A percentile compares a stretch with the other conserved stretches of the same genome.
Conservation (phyloP, 2,113 vertebrate species). For the Gobius niger region DNA sequence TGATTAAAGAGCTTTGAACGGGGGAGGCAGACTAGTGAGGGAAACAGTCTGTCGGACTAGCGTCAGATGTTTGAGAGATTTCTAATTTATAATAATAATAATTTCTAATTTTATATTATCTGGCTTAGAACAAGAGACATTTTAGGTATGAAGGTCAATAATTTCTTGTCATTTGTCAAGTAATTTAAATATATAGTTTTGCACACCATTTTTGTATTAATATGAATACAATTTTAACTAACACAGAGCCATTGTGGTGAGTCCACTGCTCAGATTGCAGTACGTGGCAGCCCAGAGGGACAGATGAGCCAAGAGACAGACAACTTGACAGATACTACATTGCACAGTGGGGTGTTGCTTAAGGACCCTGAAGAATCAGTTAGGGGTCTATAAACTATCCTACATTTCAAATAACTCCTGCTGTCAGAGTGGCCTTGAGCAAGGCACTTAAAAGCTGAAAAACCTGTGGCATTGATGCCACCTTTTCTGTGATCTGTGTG, state of each 20-base stretch:
- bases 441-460: constrained; percentile 37
- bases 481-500: constrained; percentile 15
- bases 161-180: too few species aligned
- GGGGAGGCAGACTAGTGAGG: neutral
- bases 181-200: neutral
- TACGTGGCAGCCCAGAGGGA: neutral
- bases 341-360: constrained; percentile 26
- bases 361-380: constrained; percentile 31
- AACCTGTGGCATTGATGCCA: constrained; percentile 23
- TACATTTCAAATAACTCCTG: constrained; percentile 37
- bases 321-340: constrained; percentile 31
- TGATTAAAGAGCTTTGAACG: neutral
- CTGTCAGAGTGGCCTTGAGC: constrained; percentile 33
- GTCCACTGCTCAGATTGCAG: neutral
- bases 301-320: constrained; percentile 16
- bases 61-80: too few species aligned
- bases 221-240: neutral
- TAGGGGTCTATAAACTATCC: constrained; percentile 33
- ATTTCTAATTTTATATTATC: too few species aligned
- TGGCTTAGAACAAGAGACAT: too few species aligned
- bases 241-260: neutral
- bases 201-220: neutral
- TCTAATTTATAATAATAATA: too few species aligned
- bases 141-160: too few species aligned
- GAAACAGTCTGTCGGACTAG: too few species aligned